A percentile compares a stretch with the other conserved stretches of the same genome.
Conservation (phyloP, 2,888 invertebrate species). For the Prosopocoilus inquinatus region DNA sequence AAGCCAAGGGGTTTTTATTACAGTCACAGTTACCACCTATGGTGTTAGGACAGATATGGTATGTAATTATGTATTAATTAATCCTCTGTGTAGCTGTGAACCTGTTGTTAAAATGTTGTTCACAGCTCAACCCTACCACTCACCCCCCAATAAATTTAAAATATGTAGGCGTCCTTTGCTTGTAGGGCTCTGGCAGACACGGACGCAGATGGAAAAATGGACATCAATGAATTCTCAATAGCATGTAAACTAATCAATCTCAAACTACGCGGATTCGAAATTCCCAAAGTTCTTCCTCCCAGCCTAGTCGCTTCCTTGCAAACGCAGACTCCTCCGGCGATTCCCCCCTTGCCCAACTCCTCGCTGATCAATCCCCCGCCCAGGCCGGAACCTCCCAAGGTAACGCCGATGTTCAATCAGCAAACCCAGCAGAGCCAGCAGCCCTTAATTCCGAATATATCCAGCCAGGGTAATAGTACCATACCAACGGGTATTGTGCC, state of each 20-base stretch:
- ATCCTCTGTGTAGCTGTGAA: background rate
- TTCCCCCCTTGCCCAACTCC: conserved; percentile 43
- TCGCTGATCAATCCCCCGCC: conserved; percentile 43
- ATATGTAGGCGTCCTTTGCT: conserved; percentile 5
- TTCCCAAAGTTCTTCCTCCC: conserved; percentile 84
- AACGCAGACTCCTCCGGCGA: conserved; percentile 43
- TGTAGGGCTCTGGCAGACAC: conserved; percentile 86
- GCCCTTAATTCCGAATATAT: conserved; percentile 12
- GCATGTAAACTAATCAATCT: conserved; percentile 94
- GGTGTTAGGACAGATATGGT: conserved; percentile 95
- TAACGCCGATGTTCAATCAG: conserved; percentile 51
- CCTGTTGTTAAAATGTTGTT: no score
- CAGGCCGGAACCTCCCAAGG: conserved; percentile 39
- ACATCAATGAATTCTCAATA: conserved; percentile 94
- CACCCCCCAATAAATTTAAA: background rate
- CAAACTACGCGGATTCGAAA: conserved; percentile 86
- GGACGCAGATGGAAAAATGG: conserved; percentile 95
- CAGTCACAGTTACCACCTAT: conserved; percentile 87
- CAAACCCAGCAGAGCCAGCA: conserved; percentile 17
- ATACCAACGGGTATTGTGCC: conserved; percentile 33
- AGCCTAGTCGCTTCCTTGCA: conserved; percentile 67
- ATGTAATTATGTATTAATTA: conserved; percentile 37
- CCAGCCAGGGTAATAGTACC: conserved; percentile 13
- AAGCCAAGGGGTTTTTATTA: conserved; percentile 90
- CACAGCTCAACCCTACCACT: background rate